phyloP scores from a whole-genome alignment of 1,140 invertebrate species.

The Drosophila subobscura region DNA sequence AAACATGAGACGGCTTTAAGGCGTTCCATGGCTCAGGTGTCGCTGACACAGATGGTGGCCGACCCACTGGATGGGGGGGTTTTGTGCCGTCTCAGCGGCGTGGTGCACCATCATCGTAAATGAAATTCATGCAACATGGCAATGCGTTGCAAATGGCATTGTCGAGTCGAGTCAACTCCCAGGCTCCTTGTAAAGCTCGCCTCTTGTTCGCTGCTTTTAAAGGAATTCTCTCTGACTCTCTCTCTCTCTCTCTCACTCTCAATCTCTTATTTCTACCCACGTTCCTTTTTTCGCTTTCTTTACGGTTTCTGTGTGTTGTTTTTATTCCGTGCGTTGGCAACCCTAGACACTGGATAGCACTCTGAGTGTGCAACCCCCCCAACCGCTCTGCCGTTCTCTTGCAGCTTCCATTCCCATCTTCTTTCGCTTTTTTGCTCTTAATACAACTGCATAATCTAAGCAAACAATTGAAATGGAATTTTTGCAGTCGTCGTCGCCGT shows the following conservation, averaged over 20 bases:
- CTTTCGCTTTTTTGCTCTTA: constrained; percentile 51
- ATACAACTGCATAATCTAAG: constrained; percentile 81
- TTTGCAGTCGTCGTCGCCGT: constrained; percentile 58
- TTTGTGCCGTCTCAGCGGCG: constrained; percentile 37
- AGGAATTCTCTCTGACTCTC: constrained; percentile 6
- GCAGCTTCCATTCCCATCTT: constrained; percentile 6
- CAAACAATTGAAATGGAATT: constrained; percentile 82
- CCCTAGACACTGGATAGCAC: constrained; percentile 24
- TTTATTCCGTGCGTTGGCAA: constrained; percentile 27
- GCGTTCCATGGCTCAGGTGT: constrained; percentile 3
- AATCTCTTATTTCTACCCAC: background rate
- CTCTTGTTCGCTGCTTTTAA: constrained; percentile 49
- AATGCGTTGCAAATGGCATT: constrained; percentile 61
- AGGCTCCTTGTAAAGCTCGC: constrained; percentile 53
- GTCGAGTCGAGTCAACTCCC: constrained; percentile 56
- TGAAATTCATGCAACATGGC: constrained; percentile 61
- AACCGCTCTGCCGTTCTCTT: background rate
- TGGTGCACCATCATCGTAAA: constrained; percentile 41
- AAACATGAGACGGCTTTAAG: constrained; percentile 22
- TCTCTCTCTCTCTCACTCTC: no score
- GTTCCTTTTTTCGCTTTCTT: constrained; percentile 38
- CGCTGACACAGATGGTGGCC: constrained; percentile 2
- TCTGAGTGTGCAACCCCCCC: background rate
- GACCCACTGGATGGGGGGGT: constrained; percentile 3
- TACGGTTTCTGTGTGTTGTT: constrained; percentile 12